Conservation (phyloP, 1,140 invertebrate genomes). For the Drosophila serrata region DNA sequence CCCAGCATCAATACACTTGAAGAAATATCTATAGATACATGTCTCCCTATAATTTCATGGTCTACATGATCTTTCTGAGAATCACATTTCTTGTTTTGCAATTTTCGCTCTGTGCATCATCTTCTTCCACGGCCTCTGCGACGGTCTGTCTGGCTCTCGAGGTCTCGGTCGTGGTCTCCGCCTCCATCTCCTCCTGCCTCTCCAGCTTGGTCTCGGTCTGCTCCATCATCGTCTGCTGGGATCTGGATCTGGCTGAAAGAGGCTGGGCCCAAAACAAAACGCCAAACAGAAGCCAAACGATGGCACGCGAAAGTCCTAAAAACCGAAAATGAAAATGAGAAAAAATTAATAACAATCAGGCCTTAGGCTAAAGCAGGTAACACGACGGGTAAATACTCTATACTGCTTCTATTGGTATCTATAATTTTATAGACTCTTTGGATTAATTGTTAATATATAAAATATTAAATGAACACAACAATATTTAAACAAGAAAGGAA, state of each 20-base stretch:
- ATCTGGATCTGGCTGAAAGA: slow-evolving; percentile 60
- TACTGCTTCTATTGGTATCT: no score
- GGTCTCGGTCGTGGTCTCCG: slow-evolving; percentile 45
- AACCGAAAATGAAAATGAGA: slow-evolving; percentile 69
- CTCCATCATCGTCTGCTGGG: slow-evolving; percentile 39
- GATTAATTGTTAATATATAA: no score
- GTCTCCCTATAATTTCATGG: no score
- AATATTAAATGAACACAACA: no score
- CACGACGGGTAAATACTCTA: slow-evolving; percentile 22
- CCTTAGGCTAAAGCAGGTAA: background rate
- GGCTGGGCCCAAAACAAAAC: slow-evolving; percentile 42
- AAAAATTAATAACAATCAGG: slow-evolving; percentile 74
- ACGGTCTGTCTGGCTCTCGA: slow-evolving; percentile 72
- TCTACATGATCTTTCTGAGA: background rate
- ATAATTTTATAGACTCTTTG: no score
- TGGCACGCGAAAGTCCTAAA: slow-evolving; percentile 79
- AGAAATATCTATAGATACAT: background rate
- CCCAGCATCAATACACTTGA: slow-evolving; percentile 13
- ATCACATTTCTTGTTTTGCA: background rate
- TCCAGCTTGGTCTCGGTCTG: slow-evolving; percentile 14
- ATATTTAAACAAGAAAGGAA: no score
- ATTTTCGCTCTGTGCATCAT: slow-evolving; percentile 6
- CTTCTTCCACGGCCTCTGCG: slow-evolving; percentile 40
- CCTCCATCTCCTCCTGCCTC: background rate
- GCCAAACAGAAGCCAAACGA: slow-evolving; percentile 74